Percentiles rank a stretch among this genome's conserved stretches.
Evolutionary conservation across 2,888 invertebrate genomes (phyloP).

Genomic region (Agrilus biguttatus): DNA sequence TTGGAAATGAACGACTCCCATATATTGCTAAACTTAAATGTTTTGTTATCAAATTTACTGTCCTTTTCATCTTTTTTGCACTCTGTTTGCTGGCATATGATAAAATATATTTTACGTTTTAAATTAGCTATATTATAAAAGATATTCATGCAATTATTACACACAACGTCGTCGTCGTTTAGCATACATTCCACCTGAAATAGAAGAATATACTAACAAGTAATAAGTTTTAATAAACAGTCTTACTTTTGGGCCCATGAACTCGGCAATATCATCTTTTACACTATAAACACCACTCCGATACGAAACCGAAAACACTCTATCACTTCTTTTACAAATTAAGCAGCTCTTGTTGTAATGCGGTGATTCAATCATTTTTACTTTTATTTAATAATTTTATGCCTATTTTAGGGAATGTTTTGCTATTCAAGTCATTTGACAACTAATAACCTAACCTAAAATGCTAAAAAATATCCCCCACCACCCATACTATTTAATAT

Average conservation of each 20-base stretch:
- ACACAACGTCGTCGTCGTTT: conserved; percentile 7
- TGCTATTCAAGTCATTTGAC: too few relatives aligned
- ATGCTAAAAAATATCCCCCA: too few relatives aligned
- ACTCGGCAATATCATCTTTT: conserved; percentile 9
- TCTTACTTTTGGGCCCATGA: conserved; percentile 10
- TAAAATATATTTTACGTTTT: conserved; percentile 7
- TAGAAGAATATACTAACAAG: not conserved
- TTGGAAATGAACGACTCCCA: conserved; percentile 1
- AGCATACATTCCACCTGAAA: conserved; percentile 9
- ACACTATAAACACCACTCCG: conserved; percentile 7
- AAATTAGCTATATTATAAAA: conserved; percentile 8
- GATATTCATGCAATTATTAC: conserved; percentile 7
- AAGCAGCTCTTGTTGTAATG: conserved; percentile 4
- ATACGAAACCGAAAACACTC: conserved; percentile 8
- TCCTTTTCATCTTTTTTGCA: not conserved
- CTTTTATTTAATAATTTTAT: too few relatives aligned
- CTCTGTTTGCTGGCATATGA: conserved; percentile 2
- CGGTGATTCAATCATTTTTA: too few relatives aligned
- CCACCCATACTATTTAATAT: too few relatives aligned
- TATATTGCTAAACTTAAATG: conserved; percentile 1
- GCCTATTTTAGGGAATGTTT: too few relatives aligned
- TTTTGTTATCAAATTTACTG: conserved; percentile 1
- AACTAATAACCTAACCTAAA: too few relatives aligned
- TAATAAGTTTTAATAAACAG: not conserved
- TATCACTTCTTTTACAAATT: conserved; percentile 8